Base-by-base conservation (phyloP, 2,797 vertebrate species). In the Channa striata region DNA sequence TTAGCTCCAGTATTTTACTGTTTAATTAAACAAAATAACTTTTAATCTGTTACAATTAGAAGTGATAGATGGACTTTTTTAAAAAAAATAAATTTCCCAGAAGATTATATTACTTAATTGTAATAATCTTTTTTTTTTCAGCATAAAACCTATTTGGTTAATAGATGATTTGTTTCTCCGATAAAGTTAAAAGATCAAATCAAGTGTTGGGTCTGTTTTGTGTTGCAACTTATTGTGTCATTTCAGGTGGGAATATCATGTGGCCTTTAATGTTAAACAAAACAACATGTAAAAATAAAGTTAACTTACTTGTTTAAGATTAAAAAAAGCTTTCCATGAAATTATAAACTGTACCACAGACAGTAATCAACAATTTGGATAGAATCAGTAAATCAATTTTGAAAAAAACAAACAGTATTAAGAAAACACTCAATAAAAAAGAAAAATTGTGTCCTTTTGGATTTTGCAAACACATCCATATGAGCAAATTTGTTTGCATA, bases 111-210 rank as follows among this genome's bases (percentile, higher is more conserved):
- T 23, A 16, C 13, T 60, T 30, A 42, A n/a, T 49, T 68, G n/a
- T 39, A 47, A 1, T 4, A 2, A 12, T 57, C 11, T 56, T 44
- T 59, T 65, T 42, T 51, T 5, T 56, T 52, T 21, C 30, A 12
- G 11, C n/a, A 50, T 63, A 8, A 65, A 69, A 70, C 10, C 19
- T 9, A 57, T 11, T 43, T 11, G 0, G 9, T 44, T 62, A 10
- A 47, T 40, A 46, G 52, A 56, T 30, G 13, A 50, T 33, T 16
- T 12, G 5, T 42, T 67, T 23, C 46, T 52, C 36, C 59, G 11
- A 70, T 13, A 10, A 51, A 53, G 3, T 14, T 17, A 13, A 8
- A 53, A 23, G 10, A 54, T 20, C 11, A 59, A 37, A 46, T 48
- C 4, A 52, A 13, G 7, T 10, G 25, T 51, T 64, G 8, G 25